These are phyloP conservation scores for Sacculina carcini DNA, from an alignment of 2,888 invertebrate genomes.

Conservation along the genomic window DNA sequence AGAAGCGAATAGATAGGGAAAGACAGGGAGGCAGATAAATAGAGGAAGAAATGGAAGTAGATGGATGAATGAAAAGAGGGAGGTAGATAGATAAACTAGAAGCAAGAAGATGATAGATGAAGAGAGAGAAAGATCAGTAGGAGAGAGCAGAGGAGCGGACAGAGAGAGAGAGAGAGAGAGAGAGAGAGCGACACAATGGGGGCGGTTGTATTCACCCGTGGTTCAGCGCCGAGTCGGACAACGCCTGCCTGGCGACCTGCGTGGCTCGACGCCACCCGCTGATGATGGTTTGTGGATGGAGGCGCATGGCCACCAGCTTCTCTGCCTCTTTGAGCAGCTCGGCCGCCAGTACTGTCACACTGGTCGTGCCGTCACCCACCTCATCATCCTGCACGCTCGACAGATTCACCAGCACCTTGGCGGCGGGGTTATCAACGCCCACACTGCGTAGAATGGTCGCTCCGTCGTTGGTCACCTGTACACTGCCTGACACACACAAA, in stretches of 20 bases:
- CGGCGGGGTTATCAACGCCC: slow-evolving; percentile 95
- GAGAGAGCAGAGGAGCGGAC: too few species aligned
- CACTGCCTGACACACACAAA: slow-evolving; percentile 19
- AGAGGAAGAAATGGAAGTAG: neutral
- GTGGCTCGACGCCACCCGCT: slow-evolving; percentile 79
- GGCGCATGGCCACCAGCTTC: slow-evolving; percentile 64
- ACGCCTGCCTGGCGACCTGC: slow-evolving; percentile 52
- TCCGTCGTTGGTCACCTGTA: slow-evolving; percentile 96
- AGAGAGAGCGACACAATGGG: too few species aligned
- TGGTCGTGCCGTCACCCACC: slow-evolving; percentile 99
- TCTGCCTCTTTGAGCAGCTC: slow-evolving; percentile 89
- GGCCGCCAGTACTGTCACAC: slow-evolving; percentile 81
- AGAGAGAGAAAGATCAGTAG: neutral
- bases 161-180: neutral
- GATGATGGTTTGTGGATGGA: slow-evolving; percentile 95
- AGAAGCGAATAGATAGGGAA: too few species aligned
- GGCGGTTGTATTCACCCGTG: slow-evolving; percentile 23
- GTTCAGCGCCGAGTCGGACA: slow-evolving; percentile 49
- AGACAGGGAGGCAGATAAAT: too few species aligned
- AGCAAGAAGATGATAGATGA: neutral
- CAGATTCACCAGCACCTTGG: slow-evolving; percentile 96
- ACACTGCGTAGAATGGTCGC: slow-evolving; percentile 89
- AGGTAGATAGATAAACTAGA: neutral
- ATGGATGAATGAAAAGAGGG: neutral
- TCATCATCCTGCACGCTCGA: slow-evolving; percentile 96